Percentiles rank a stretch among this genome's conserved stretches.
phyloP scores from a whole-genome alignment of 2,888 invertebrate genomes.

The Drosophila quinaria region DNA sequence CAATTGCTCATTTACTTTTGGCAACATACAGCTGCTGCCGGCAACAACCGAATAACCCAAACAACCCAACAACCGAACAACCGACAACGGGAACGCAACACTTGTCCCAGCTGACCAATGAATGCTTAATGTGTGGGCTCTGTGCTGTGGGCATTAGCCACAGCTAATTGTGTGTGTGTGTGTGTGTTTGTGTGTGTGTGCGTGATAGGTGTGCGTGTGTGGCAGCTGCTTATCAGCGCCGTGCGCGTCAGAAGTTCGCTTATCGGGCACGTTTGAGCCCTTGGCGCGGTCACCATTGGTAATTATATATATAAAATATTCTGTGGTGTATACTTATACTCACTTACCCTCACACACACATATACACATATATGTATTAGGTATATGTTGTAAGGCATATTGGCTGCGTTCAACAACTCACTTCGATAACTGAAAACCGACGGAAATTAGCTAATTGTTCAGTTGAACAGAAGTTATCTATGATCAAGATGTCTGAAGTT shows the following conservation, averaged over 20 bases:
- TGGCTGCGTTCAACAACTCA: not conserved
- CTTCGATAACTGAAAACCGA: not conserved
- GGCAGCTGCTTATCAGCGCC: conserved; percentile 68
- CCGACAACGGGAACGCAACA: conserved; percentile 39
- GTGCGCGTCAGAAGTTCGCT: conserved; percentile 72
- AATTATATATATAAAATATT: conserved; percentile 76
- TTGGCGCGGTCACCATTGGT: conserved; percentile 68
- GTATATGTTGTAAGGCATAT: not conserved
- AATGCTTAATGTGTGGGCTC: conserved; percentile 72
- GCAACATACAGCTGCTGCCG: conserved; percentile 75
- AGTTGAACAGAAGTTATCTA: too few species aligned
- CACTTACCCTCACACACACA: not conserved
- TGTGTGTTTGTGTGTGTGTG: conserved; percentile 3
- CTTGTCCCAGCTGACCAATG: conserved; percentile 75
- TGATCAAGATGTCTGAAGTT: not conserved
- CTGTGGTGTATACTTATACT: conserved; percentile 12
- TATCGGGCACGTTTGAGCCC: conserved; percentile 75
- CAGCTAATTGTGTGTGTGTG: conserved; percentile 63
- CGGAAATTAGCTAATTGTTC: not conserved
- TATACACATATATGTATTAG: too few species aligned
- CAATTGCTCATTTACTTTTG: conserved; percentile 82
- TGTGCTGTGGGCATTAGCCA: conserved; percentile 58
- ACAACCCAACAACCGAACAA: conserved; percentile 32
- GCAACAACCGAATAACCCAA: conserved; percentile 25
- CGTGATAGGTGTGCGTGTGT: conserved; percentile 45